phyloP scores from a whole-genome alignment of 2,113 vertebrate species.

The Syrmaticus mikado region DNA sequence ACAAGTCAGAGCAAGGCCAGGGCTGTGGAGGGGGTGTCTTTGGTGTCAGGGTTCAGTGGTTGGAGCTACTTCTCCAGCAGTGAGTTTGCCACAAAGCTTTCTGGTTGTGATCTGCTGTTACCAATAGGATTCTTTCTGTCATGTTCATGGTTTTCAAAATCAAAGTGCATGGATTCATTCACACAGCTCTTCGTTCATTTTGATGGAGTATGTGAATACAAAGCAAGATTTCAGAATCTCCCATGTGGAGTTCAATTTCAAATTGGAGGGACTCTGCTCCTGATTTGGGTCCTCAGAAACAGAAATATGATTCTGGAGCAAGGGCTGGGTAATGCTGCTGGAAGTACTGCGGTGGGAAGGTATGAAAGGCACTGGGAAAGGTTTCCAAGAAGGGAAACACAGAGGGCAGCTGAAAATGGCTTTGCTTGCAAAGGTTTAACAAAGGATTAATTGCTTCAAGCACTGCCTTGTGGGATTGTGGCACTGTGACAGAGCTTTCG shows the following conservation, averaged over 20 bases:
- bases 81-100: background rate
- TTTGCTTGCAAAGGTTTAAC: background rate
- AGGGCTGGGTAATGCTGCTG: background rate
- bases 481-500: background rate
- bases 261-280: background rate
- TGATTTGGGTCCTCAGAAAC: background rate
- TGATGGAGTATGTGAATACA: background rate
- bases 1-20: background rate
- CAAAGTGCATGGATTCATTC: background rate
- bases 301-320: background rate
- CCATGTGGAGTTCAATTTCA: background rate
- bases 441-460: background rate
- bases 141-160: background rate
- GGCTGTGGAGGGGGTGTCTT: background rate
- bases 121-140: background rate
- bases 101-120: background rate
- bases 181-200: accelerated
- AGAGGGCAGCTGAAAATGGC: background rate
- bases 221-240: background rate
- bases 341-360: background rate
- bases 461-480: background rate
- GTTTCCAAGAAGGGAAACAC: background rate
- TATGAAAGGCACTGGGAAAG: background rate
- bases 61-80: background rate
- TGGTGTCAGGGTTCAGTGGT: background rate